Evolutionary conservation across 2,888 invertebrate genomes (phyloP), one percentile per base, ranked within the genome.

Genomic region (Campoplex nolae): DNA sequence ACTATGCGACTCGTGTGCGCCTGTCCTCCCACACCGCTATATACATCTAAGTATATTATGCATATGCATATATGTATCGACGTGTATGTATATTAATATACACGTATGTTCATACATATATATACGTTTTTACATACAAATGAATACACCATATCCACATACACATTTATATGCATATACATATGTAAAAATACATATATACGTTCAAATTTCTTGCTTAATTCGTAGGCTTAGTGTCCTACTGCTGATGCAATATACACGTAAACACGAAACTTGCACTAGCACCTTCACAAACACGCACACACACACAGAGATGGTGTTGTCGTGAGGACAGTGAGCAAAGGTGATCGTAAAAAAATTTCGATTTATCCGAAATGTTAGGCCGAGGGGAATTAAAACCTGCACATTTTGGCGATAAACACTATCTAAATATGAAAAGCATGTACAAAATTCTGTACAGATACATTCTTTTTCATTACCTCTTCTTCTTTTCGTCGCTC

Each of bases 21-120:
- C 87, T 89, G 88, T 88, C 89, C 86, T 80, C 85, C 82, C 84
- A 84, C 85, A 82, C 58, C 68, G 76, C 51, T 38, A 77, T 32
- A 58, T 80, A 45, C 79, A 74, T 80, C 28, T 70, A 75, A 18
- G 56, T 54, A 56, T 56, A 23, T 71, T 51, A 67, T 38, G 23
- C 48, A n/a, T 28, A 28, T 45, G 42, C 62, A 56, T 42, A 45
- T 51, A 18, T 18, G 32, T 65, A 45, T 18, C 38, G 13, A 35
- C 28, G 28, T 42, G 56, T 56, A 28, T 48, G 32, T 48, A 3
- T 71, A 73, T 71, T 32, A 71, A 48, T 48, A 71, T 51, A 18
- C 73, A 51, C 51, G 32, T 73, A 51, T 73, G 35, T 51, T 71
- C 51, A 51, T 54, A n/a, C 45, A 18, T 32, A 42, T 38, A 45